Evolutionary conservation across 2,888 invertebrate genomes (phyloP), one percentile per base, ranked within the genome.

Genomic region (Hydrotaea cyrtoneurina): DNA sequence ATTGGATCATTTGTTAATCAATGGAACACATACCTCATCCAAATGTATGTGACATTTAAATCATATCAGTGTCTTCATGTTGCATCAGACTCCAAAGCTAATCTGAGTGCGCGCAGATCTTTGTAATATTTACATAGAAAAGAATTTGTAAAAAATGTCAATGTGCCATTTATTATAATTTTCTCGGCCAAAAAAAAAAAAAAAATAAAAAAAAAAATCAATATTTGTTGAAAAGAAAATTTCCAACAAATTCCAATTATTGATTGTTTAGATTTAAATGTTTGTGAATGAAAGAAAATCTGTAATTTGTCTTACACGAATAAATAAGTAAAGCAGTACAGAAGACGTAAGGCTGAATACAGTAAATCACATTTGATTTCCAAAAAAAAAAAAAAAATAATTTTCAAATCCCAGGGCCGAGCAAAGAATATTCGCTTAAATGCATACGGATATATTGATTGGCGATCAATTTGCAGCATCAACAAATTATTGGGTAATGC

Each of bases 381-480:
- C 57, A 43, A 46, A 1, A 57, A 21, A 64, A 77, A 31, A 2
- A 31, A 31, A 36, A 77, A 31, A 2, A 31, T 4, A 36, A 53
- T 76, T 76, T 59, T 3, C 19, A 62, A 10, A 36, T 2, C 46
- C 23, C 13, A 15, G 15, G 46, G 21, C 46, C 11, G 23, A 69
- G 46, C 43, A 43, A 26, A 43, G 69, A 39, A 83, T 69, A 83
- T 72, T 79, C 75, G 76, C 86, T 88, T 92, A 91, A 92, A 92
- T 92, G 92, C 93, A 92, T 92, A 92, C 92, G 92, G 92, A 92
- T 92, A 93, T 91, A 86, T 91, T 92, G 89, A 91, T 92, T 88
- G 92, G 92, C 88, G 92, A 92, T 90, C 93, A 92, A 88, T 92
- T 92, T 90, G 91, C 91, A 89, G 91, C 92, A 90, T 91, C 92